Conservation (phyloP, 2,797 vertebrate species). For the Antennarius maculatus region DNA sequence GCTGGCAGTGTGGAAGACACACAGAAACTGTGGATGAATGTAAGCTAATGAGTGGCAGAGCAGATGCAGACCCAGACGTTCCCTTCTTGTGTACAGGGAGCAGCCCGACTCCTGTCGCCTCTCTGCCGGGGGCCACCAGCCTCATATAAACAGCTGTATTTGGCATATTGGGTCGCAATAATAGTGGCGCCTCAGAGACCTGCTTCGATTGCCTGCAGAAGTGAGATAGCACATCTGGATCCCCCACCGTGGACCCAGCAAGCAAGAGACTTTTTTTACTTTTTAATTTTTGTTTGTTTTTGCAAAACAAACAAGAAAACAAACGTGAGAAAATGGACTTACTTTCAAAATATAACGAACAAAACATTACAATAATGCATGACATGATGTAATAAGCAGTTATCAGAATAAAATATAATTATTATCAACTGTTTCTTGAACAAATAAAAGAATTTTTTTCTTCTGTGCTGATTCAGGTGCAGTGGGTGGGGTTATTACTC, state of each 20-base stretch:
- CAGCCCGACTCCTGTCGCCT: constrained; percentile 31
- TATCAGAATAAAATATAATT: no score
- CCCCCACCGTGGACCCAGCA: constrained; percentile 43
- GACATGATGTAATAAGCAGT: no score
- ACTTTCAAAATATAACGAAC: no score
- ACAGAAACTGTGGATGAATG: constrained; percentile 51
- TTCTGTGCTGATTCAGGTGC: constrained; percentile 22
- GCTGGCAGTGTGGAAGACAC: constrained; percentile 50
- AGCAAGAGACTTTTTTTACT: background rate
- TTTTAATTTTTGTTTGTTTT: no score
- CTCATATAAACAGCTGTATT: constrained; percentile 58
- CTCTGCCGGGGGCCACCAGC: constrained; percentile 29
- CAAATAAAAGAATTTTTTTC: no score
- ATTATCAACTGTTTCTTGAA: no score
- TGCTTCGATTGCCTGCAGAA: constrained; percentile 49
- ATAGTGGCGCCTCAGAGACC: constrained; percentile 37
- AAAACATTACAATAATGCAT: no score
- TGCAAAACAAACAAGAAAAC: no score
- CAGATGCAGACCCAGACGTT: constrained; percentile 47
- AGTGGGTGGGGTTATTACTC: constrained; percentile 7
- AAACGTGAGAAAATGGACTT: no score
- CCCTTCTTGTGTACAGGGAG: constrained; percentile 14
- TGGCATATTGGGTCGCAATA: constrained; percentile 54
- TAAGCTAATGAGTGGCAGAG: constrained; percentile 51
- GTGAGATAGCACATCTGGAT: constrained; percentile 49